These are phyloP conservation scores for Leptopilina myrica DNA, from an alignment of 2,888 invertebrate species.

Conservation along the genomic window DNA sequence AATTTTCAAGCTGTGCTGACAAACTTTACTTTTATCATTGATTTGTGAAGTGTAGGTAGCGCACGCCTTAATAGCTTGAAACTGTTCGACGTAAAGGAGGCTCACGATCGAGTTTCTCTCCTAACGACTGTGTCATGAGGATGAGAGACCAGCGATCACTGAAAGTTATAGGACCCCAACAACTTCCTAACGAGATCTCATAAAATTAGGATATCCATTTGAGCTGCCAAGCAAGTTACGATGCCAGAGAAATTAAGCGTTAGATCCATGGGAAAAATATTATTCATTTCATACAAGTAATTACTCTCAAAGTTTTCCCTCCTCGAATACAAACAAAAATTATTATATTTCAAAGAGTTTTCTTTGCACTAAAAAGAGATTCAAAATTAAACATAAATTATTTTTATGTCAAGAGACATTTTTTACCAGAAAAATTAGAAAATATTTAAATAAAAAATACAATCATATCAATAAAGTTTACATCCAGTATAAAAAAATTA, in stretches of 20 bases:
- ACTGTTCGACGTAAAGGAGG: slow-evolving; percentile 4
- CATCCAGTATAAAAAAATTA: not conserved
- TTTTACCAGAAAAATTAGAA: too few species aligned
- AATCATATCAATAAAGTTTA: too few species aligned
- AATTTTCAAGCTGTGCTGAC: too few species aligned
- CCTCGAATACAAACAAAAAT: not conserved
- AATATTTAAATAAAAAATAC: too few species aligned
- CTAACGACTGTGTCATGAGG: slow-evolving; percentile 18
- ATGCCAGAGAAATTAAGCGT: not conserved
- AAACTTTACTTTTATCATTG: not conserved
- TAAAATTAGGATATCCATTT: slow-evolving; percentile 23
- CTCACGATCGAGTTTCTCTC: slow-evolving; percentile 24
- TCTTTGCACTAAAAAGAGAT: not conserved
- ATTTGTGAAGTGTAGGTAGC: not conserved
- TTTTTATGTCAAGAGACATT: too few species aligned
- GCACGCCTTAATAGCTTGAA: slow-evolving; percentile 2
- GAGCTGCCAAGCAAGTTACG: not conserved
- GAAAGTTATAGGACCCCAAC: slow-evolving; percentile 26
- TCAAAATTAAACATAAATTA: not conserved
- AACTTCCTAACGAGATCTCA: slow-evolving; percentile 33
- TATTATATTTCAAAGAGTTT: not conserved
- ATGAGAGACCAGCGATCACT: slow-evolving; percentile 22
- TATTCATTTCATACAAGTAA: not conserved
- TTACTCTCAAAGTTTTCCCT: not conserved
- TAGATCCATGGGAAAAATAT: not conserved